phyloP scores from a whole-genome alignment of 2,113 vertebrate species.

The Ceyx cyanopectus region DNA sequence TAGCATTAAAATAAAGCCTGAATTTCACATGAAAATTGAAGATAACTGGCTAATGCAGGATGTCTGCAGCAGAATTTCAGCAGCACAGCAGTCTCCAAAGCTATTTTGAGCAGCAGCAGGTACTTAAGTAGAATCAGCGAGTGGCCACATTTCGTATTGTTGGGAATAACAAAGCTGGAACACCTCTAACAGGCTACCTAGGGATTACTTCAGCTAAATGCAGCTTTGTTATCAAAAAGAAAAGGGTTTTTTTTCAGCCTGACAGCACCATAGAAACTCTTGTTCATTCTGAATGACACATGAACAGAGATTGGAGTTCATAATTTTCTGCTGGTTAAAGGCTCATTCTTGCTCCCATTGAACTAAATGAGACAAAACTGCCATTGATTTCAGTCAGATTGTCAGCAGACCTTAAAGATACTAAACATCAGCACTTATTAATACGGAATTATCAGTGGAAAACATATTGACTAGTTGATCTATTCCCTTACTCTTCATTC shows the following conservation, averaged over 20 bases:
- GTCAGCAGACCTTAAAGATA: slow-evolving; percentile 48
- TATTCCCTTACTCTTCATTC: slow-evolving; percentile 60
- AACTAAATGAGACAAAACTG: slow-evolving; percentile 63
- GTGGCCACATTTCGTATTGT: slow-evolving; percentile 29
- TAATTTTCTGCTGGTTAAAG: slow-evolving; percentile 63
- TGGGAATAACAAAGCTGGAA: slow-evolving; percentile 57
- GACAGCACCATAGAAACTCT: slow-evolving; percentile 52
- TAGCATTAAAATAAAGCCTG: neutral
- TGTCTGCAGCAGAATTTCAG: slow-evolving; percentile 22
- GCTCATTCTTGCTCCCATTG: slow-evolving; percentile 32
- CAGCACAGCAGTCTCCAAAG: slow-evolving; percentile 1
- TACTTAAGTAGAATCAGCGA: slow-evolving; percentile 42
- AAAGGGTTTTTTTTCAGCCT: slow-evolving; percentile 48
- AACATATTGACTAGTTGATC: slow-evolving; percentile 56
- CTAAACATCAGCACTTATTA: slow-evolving; percentile 54
- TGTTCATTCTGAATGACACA: slow-evolving; percentile 36
- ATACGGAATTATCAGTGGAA: slow-evolving; percentile 65
- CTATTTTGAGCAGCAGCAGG: slow-evolving; percentile 42
- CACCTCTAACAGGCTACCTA: slow-evolving; percentile 63
- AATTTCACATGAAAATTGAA: slow-evolving; percentile 11
- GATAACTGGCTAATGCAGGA: slow-evolving; percentile 25
- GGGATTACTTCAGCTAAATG: slow-evolving; percentile 53
- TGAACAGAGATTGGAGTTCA: slow-evolving; percentile 19
- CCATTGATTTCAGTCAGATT: slow-evolving; percentile 59
- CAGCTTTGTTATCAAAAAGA: slow-evolving; percentile 43